A percentile compares a stretch with the other conserved stretches of the same genome.
Conservation (phyloP, 2,888 invertebrate genomes). For the Elysia crispata region DNA sequence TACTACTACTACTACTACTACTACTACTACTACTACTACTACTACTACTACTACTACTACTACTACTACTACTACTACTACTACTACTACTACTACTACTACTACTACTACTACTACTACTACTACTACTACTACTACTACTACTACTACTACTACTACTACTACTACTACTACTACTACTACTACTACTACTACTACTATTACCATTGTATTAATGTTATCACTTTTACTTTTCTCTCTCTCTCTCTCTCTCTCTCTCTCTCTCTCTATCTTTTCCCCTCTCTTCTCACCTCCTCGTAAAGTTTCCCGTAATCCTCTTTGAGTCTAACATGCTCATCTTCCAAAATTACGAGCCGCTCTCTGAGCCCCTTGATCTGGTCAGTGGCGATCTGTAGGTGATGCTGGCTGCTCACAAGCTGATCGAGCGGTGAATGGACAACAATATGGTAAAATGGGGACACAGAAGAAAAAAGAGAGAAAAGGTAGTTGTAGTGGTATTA, state of each 20-base stretch:
- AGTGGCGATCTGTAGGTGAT: conserved; percentile 70
- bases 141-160: neutral
- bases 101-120: conserved; percentile 3
- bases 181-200: neutral
- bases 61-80: neutral
- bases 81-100: conserved; percentile 2
- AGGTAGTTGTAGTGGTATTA: neutral
- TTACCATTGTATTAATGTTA: conserved; percentile 7
- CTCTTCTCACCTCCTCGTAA: conserved; percentile 53
- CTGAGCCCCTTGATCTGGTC: conserved; percentile 72
- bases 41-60: neutral
- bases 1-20: conserved; percentile 12
- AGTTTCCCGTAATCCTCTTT: conserved; percentile 55
- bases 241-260: conserved; percentile 21
- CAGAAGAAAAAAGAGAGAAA: neutral
- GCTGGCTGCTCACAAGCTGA: conserved; percentile 68
- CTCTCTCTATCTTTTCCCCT: conserved; percentile 26
- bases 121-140: neutral
- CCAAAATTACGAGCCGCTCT: conserved; percentile 65
- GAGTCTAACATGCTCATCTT: conserved; percentile 62
- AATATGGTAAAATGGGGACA: neutral
- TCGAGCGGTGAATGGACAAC: too few species aligned
- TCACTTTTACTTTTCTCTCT: neutral
- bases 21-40: conserved; percentile 3
- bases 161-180: neutral